Conservation (phyloP, 2,888 invertebrate genomes). For the Allolobophora icterica region DNA sequence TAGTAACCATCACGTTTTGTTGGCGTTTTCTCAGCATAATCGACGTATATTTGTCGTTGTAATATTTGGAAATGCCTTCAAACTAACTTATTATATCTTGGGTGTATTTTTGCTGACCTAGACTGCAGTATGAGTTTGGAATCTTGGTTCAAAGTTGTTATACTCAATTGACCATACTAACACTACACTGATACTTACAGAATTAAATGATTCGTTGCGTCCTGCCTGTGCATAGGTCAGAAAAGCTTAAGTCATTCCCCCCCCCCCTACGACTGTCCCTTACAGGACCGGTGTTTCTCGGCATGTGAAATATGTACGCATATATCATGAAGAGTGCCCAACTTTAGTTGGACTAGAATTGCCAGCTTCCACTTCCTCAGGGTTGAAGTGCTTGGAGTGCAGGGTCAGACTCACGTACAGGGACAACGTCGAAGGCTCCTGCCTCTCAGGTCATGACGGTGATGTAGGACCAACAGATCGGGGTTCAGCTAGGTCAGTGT, state of each 20-base stretch:
- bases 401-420: no score
- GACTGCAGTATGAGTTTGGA: not conserved
- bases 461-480: no score
- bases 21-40: not conserved
- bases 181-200: not conserved
- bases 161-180: not conserved
- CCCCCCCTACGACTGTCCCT: no score
- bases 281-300: no score
- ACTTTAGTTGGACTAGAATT: no score
- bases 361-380: no score
- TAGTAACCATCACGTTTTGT: not conserved
- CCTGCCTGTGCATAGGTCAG: not conserved
- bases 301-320: no score
- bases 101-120: not conserved
- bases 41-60: slow-evolving; percentile 10
- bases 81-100: not conserved
- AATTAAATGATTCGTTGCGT: not conserved
- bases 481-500: no score
- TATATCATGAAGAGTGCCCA: no score
- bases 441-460: no score
- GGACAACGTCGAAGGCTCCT: no score
- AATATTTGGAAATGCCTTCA: not conserved
- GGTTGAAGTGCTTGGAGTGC: no score
- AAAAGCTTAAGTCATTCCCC: not conserved
- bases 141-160: not conserved